A percentile compares a stretch with the other conserved stretches of the same genome.
Evolutionary conservation across 2,888 invertebrate genomes (phyloP).

Genomic region (Acholoe squamosa): DNA sequence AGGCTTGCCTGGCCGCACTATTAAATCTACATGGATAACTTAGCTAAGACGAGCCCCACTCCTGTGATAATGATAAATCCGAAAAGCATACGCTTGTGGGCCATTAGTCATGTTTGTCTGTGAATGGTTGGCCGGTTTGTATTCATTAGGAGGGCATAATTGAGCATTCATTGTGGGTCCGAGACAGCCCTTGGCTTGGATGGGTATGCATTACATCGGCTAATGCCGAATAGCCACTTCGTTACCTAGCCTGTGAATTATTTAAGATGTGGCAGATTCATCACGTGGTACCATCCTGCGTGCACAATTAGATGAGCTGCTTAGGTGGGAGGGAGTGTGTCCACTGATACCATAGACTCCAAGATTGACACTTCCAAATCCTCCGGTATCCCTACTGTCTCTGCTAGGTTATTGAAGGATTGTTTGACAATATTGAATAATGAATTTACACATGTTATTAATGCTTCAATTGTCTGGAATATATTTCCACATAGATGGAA

Average conservation of each 20-base stretch:
- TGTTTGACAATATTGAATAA: too few relatives aligned
- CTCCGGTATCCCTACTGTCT: too few relatives aligned
- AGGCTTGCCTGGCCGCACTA: neutral
- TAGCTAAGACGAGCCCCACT: neutral
- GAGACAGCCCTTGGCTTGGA: neutral
- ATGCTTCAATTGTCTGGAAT: too few relatives aligned
- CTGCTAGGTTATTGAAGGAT: too few relatives aligned
- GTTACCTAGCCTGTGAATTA: conserved; percentile 14
- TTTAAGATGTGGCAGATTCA: conserved; percentile 15
- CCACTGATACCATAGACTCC: too few relatives aligned
- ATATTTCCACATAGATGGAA: too few relatives aligned
- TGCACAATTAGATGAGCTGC: neutral
- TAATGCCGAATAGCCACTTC: conserved; percentile 20
- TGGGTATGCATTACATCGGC: neutral
- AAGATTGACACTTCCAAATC: too few relatives aligned
- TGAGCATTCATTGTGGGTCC: conserved; percentile 5
- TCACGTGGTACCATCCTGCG: neutral
- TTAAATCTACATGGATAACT: neutral
- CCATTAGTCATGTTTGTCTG: conserved; percentile 44
- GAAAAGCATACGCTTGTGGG: neutral
- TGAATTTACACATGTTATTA: too few relatives aligned
- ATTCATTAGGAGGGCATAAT: conserved; percentile 30
- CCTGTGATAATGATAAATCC: conserved; percentile 27
- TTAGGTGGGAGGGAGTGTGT: neutral
- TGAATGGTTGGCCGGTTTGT: conserved; percentile 28